These are phyloP conservation scores for Cuniculus paca DNA, from an alignment of 2,797 vertebrate species.

Conservation along the genomic window DNA sequence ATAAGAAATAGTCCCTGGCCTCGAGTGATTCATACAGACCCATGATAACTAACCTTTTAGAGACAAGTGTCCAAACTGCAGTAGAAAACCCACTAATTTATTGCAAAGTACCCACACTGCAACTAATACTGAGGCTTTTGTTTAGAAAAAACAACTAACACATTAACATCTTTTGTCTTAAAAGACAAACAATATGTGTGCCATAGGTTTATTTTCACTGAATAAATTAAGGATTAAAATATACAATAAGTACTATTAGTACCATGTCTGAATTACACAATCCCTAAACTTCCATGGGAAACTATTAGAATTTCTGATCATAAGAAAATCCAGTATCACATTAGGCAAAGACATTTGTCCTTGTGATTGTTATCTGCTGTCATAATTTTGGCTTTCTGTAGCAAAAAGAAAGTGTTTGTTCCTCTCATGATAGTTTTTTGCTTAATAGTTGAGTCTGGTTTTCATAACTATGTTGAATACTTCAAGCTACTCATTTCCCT, in stretches of 20 bases:
- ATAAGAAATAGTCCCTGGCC: not conserved
- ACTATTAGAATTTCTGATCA: not conserved
- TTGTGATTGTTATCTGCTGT: not conserved
- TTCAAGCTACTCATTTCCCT: not conserved
- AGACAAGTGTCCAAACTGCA: not conserved
- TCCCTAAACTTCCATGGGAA: not conserved
- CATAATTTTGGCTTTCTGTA: not conserved
- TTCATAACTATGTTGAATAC: not conserved
- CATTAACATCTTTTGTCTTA: not conserved
- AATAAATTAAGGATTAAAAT: constrained; percentile 5
- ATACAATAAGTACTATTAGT: not conserved
- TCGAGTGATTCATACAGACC: not conserved
- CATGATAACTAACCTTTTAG: not conserved
- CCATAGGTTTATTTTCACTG: not conserved
- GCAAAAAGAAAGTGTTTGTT: not conserved
- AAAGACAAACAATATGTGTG: not conserved
- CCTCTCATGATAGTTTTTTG: not conserved
- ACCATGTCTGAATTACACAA: not conserved
- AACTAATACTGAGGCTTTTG: not conserved
- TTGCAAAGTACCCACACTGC: not conserved
- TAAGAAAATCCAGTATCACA: not conserved
- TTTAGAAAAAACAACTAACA: not conserved
- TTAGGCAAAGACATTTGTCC: not conserved
- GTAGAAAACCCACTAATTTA: not conserved
- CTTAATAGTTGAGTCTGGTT: not conserved